Conservation (phyloP, 2,113 vertebrate species). For the Brachypodius melanocephalos region DNA sequence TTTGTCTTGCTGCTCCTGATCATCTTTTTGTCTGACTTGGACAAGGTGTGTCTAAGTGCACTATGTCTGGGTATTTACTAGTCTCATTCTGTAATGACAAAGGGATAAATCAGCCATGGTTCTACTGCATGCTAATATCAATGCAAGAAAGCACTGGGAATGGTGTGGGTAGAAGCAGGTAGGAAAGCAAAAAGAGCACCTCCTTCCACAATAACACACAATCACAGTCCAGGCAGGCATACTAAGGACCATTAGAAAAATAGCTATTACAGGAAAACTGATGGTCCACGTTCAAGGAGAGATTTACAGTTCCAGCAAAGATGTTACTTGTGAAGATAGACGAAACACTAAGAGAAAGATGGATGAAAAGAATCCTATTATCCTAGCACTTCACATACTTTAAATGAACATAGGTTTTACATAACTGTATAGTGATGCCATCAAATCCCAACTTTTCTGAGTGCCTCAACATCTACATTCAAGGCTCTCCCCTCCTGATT, state of each 20-base stretch:
- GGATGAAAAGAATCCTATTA: background rate
- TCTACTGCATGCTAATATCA: background rate
- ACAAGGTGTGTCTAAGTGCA: background rate
- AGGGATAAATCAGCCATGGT: background rate
- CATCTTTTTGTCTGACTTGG: background rate
- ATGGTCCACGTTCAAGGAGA: background rate
- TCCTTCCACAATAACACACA: background rate
- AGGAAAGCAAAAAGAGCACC: background rate
- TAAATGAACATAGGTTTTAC: background rate
- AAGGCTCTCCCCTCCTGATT: background rate
- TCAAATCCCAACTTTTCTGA: background rate
- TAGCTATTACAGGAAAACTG: background rate
- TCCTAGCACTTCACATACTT: background rate
- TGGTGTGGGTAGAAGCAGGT: background rate
- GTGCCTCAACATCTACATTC: background rate
- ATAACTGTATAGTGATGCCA: background rate
- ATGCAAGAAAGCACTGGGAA: background rate
- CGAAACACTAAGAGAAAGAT: background rate
- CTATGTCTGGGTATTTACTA: background rate
- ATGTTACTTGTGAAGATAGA: background rate
- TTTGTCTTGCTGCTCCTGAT: background rate
- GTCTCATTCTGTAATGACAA: background rate
- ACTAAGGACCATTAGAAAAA: background rate
- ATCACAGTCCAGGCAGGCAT: background rate
- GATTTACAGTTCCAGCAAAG: background rate